Evolutionary conservation across 2,888 invertebrate genomes (phyloP).

Genomic region (Drosophila sordidapex): DNA sequence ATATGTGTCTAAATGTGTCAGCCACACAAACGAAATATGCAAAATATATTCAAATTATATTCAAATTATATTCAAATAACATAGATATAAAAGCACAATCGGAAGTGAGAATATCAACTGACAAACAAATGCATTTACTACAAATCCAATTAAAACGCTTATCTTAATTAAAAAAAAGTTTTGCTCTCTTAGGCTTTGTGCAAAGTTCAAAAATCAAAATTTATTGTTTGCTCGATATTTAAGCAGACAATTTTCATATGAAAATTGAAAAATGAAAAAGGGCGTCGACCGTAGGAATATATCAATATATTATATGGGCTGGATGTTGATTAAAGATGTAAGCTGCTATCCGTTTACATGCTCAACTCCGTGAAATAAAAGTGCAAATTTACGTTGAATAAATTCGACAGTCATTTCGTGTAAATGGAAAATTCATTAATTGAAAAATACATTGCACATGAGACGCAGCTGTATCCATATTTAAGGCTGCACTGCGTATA

Average conservation of each 20-base stretch:
- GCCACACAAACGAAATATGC: neutral
- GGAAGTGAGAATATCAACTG: neutral
- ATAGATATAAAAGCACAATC: neutral
- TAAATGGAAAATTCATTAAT: conserved; percentile 50
- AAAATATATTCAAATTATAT: neutral
- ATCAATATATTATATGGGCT: neutral
- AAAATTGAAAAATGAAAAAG: neutral
- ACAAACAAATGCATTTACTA: neutral
- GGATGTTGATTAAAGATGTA: neutral
- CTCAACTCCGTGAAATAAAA: conserved; percentile 16
- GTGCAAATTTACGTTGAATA: conserved; percentile 41
- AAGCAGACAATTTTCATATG: neutral
- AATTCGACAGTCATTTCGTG: conserved; percentile 37
- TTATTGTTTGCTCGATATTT: neutral
- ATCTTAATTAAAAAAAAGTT: neutral
- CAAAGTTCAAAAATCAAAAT: neutral
- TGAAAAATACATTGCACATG: conserved; percentile 19
- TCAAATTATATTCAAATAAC: neutral
- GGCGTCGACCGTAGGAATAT: neutral
- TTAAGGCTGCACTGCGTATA: conserved; percentile 29
- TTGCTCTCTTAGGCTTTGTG: neutral
- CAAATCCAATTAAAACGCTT: neutral
- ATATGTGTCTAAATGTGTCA: neutral
- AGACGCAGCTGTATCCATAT: conserved; percentile 14
- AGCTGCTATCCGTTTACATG: neutral